Evolutionary conservation across 2,113 vertebrate genomes (phyloP).

Genomic region (Podiceps cristatus): DNA sequence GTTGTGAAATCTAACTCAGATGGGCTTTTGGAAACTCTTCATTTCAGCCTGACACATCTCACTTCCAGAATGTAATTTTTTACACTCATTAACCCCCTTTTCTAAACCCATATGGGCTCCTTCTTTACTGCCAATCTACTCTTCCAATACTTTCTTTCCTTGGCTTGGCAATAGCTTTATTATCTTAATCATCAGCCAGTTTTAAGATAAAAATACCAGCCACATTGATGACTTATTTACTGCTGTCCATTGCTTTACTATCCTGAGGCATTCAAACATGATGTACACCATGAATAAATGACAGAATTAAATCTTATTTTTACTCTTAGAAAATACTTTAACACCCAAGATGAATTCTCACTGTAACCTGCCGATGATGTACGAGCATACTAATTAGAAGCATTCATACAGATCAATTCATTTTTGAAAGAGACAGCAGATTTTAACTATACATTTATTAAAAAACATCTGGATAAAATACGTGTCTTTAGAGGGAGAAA

Average conservation of each 20-base stretch:
- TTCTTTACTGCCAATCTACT: neutral
- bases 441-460: neutral
- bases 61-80: neutral
- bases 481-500: neutral
- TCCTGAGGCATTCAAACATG: neutral
- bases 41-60: neutral
- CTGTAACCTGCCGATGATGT: neutral
- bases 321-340: neutral
- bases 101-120: neutral
- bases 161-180: neutral
- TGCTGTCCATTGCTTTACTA: neutral
- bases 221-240: neutral
- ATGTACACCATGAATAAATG: neutral
- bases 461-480: neutral
- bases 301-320: neutral
- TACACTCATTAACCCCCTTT: neutral
- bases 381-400: neutral
- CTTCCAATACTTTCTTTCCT: neutral
- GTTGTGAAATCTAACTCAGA: neutral
- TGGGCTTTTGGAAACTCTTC: neutral
- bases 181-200: neutral
- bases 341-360: neutral
- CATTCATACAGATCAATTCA: neutral
- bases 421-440: neutral
- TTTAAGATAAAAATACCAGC: neutral